phyloP scores from a whole-genome alignment of 2,113 vertebrate genomes.

The Anoplopoma fimbria region DNA sequence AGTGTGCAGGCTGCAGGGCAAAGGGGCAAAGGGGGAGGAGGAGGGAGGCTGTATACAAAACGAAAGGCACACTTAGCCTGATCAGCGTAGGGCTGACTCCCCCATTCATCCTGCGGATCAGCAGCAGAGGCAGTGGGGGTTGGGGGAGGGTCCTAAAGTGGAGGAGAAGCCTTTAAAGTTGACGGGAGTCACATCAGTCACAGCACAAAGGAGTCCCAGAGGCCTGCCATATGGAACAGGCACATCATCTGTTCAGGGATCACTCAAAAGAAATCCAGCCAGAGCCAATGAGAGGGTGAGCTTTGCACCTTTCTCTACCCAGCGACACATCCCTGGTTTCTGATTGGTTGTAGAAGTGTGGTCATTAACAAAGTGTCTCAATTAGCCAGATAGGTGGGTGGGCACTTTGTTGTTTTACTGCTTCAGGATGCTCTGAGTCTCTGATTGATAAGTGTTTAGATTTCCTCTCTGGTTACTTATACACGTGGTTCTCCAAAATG shows the following conservation, averaged over 20 bases:
- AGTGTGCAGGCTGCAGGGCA: constrained; percentile 57
- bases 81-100: constrained; percentile 65
- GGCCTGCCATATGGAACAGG: constrained; percentile 79
- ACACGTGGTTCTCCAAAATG: neutral
- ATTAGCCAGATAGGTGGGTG: constrained; percentile 39
- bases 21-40: constrained; percentile 12
- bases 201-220: constrained; percentile 74
- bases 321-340: constrained; percentile 30
- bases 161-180: constrained; percentile 74
- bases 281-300: constrained; percentile 45
- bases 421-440: constrained; percentile 16
- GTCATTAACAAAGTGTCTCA: constrained; percentile 34
- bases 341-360: constrained; percentile 42
- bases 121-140: constrained; percentile 21
- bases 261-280: constrained; percentile 33
- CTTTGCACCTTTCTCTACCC: constrained; percentile 27
- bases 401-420: constrained; percentile 33
- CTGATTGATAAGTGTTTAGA: constrained; percentile 1
- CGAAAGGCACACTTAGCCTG: constrained; percentile 81
- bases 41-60: constrained; percentile 68
- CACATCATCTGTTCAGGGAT: constrained; percentile 66
- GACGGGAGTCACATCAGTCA: constrained; percentile 78
- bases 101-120: constrained; percentile 54
- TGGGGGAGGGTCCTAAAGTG: constrained; percentile 39
- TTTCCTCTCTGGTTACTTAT: neutral